Evolutionary conservation across 2,888 invertebrate genomes (phyloP).

Genomic region (Lasioglossum pauxillum): DNA sequence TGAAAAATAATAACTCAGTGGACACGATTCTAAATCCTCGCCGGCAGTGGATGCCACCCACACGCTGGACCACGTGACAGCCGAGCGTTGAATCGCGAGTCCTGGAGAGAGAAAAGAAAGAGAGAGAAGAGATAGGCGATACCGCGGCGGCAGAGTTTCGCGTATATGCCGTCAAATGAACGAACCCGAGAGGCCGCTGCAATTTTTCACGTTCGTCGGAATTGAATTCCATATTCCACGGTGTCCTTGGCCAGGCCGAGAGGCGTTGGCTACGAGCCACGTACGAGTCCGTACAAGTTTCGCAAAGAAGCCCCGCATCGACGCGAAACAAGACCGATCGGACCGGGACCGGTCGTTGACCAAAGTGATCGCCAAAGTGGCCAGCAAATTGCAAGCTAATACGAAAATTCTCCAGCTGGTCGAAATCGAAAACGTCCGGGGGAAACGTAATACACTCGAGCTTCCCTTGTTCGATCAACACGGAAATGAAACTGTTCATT

Average conservation of each 20-base stretch:
- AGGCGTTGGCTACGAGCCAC: conserved; percentile 43
- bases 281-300: conserved; percentile 53
- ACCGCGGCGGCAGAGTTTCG: conserved; percentile 9
- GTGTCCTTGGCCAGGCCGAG: conserved; percentile 40
- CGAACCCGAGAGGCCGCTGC: conserved; percentile 6
- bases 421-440: conserved; percentile 4
- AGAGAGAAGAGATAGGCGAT: not conserved
- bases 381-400: not conserved
- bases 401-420: not conserved
- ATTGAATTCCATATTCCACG: conserved; percentile 49
- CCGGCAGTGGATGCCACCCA: conserved; percentile 14
- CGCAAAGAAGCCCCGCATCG: conserved; percentile 31
- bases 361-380: not conserved
- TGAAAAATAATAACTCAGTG: conserved; percentile 11
- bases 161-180: conserved; percentile 33
- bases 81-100: not conserved
- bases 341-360: not conserved
- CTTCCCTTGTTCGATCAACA: not conserved
- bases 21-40: conserved; percentile 11
- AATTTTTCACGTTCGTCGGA: conserved; percentile 35
- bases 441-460: not conserved
- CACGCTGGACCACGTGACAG: not conserved
- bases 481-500: not conserved
- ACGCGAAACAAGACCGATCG: not conserved
- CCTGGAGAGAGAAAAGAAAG: not conserved